phyloP scores from a whole-genome alignment of 2,113 vertebrate genomes.

The Podarcis raffonei region DNA sequence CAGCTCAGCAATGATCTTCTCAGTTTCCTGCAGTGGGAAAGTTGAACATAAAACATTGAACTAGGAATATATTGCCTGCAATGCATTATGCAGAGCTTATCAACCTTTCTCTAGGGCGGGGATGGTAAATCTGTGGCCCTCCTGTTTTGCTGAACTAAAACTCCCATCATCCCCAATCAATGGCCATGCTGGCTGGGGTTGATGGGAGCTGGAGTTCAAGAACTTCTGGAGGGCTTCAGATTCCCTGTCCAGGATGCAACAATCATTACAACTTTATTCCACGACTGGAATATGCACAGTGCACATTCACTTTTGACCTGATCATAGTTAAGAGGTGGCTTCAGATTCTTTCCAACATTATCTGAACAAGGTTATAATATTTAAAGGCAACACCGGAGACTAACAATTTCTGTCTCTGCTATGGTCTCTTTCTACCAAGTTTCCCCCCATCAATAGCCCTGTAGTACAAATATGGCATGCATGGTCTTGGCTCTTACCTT shows the following conservation, averaged over 20 bases:
- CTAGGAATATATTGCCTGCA: background rate
- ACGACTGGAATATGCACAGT: background rate
- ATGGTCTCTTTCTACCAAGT: background rate
- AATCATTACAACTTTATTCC: background rate
- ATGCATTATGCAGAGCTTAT: background rate
- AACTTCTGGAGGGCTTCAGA: background rate
- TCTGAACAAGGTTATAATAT: background rate
- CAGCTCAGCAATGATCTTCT: constrained; percentile 98
- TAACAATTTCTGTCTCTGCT: background rate
- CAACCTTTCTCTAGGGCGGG: background rate
- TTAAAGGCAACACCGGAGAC: background rate
- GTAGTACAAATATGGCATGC: background rate
- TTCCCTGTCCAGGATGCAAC: background rate
- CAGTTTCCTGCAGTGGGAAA: constrained; percentile 83
- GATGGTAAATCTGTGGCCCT: too few relatives aligned
- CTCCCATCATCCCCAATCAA: background rate
- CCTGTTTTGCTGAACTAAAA: background rate
- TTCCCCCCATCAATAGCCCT: background rate
- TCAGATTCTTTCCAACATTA: background rate
- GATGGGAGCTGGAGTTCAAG: background rate
- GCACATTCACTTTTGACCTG: accelerated
- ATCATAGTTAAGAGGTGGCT: background rate
- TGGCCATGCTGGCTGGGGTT: background rate
- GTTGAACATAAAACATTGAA: background rate
- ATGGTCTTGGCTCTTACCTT: constrained; percentile 80